A percentile compares a stretch with the other conserved stretches of the same genome.
These are phyloP conservation scores for Apamea epomidion DNA, from an alignment of 2,888 invertebrate genomes.

Conservation along the genomic window DNA sequence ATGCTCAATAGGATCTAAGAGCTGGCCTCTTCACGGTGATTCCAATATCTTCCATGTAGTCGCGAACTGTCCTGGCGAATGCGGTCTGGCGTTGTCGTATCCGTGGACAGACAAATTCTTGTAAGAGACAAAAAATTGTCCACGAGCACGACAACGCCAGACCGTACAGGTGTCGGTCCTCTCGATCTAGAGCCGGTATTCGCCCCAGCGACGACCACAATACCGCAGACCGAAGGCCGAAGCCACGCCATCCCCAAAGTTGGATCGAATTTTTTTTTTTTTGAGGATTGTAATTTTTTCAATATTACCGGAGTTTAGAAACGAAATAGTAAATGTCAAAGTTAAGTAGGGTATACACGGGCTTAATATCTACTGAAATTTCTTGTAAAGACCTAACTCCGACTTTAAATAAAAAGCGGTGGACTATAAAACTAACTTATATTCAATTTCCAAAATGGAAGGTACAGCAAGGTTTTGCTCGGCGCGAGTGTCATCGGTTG, in stretches of 20 bases:
- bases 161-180: background rate
- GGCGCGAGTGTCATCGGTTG: background rate
- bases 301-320: conserved; percentile 13
- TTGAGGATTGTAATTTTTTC: background rate
- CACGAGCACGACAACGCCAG: too few species aligned
- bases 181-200: background rate
- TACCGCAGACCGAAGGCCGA: too few species aligned
- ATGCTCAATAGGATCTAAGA: background rate
- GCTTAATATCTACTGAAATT: background rate
- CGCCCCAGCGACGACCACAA: background rate
- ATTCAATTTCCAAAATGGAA: background rate
- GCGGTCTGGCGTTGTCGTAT: too few species aligned
- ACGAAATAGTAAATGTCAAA: conserved; percentile 35
- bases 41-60: too few species aligned
- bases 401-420: background rate
- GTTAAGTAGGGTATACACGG: background rate
- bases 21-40: background rate
- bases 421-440: background rate
- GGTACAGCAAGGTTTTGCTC: background rate
- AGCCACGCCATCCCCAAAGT: conserved; percentile 3
- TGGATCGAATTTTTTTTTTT: background rate
- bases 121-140: too few species aligned
- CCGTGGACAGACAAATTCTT: too few species aligned
- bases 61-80: too few species aligned
- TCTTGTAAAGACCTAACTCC: background rate